Conservation (phyloP, 2,113 vertebrate genomes). For the Etheostoma cragini region DNA sequence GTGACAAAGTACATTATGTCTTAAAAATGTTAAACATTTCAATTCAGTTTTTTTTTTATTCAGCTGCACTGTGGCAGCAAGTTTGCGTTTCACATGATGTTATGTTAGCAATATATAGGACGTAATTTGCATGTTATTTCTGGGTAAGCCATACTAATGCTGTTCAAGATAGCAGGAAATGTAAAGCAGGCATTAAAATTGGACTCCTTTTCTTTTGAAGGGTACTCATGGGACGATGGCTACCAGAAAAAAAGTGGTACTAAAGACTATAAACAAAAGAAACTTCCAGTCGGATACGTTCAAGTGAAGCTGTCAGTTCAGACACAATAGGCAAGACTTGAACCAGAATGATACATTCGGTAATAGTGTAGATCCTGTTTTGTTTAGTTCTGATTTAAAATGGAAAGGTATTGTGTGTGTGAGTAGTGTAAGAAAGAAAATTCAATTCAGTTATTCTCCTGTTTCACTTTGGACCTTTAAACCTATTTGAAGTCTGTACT, state of each 20-base stretch:
- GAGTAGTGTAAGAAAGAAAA: background rate
- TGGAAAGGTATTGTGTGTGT: background rate
- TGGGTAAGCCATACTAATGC: constrained; percentile 5
- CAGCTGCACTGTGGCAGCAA: background rate
- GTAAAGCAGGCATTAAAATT: constrained; percentile 36
- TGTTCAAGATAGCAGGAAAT: constrained; percentile 42
- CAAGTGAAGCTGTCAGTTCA: background rate
- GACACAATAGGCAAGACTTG: constrained; percentile 20
- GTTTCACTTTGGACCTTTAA: constrained; percentile 24
- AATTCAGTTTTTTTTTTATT: constrained; percentile 6
- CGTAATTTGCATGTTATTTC: constrained; percentile 49
- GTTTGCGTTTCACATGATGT: constrained; percentile 25
- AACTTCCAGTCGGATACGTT: background rate
- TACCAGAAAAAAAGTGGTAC: background rate
- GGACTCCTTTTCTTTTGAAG: constrained; percentile 31
- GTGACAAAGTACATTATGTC: constrained; percentile 7
- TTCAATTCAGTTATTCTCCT: constrained; percentile 4
- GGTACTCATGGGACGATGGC: constrained; percentile 28
- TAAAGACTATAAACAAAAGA: constrained; percentile 27
- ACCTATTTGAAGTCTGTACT: background rate
- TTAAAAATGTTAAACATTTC: constrained; percentile 7
- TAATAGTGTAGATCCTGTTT: background rate
- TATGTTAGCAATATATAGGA: constrained; percentile 25
- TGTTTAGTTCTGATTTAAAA: background rate
- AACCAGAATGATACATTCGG: background rate